phyloP scores from a whole-genome alignment of 2,888 invertebrate genomes.

The Zaprionus bogoriensis region DNA sequence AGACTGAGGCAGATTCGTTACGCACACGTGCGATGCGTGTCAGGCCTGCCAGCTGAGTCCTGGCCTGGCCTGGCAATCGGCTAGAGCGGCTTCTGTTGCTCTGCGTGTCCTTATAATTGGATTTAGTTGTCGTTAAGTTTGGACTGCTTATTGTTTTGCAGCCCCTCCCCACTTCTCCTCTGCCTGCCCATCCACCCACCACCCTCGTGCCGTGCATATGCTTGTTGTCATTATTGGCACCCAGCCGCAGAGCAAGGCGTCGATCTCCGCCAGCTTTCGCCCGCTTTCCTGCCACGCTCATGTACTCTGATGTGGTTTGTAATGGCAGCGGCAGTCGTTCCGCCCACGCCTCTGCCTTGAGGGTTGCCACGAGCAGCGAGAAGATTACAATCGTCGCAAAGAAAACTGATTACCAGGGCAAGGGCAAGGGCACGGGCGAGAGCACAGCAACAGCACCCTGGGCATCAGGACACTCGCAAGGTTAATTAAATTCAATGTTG shows the following conservation, averaged over 20 bases:
- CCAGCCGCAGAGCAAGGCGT: slow-evolving; percentile 18
- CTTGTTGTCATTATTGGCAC: slow-evolving; percentile 59
- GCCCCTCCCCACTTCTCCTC: slow-evolving; percentile 11
- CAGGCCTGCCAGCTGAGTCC: too few species aligned
- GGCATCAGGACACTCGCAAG: slow-evolving; percentile 34
- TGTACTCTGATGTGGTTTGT: slow-evolving; percentile 39
- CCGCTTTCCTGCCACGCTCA: slow-evolving; percentile 30
- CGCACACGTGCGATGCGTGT: slow-evolving; percentile 74
- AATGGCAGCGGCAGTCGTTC: slow-evolving; percentile 17
- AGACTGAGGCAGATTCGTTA: slow-evolving; percentile 50
- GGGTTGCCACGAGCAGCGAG: slow-evolving; percentile 27
- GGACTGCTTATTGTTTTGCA: slow-evolving; percentile 61
- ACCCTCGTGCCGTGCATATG: slow-evolving; percentile 47
- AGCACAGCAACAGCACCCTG: too few species aligned
- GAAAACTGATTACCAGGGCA: slow-evolving; percentile 56
- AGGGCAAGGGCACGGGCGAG: slow-evolving; percentile 30
- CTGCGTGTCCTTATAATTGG: slow-evolving; percentile 64
- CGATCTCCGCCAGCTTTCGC: slow-evolving; percentile 28
- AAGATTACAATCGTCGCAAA: too few species aligned
- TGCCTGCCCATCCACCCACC: background rate
- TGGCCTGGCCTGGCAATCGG: slow-evolving; percentile 1
- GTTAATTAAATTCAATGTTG: slow-evolving; percentile 58
- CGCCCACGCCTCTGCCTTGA: background rate
- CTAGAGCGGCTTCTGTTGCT: slow-evolving; percentile 54
- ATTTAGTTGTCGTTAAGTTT: slow-evolving; percentile 73